Conservation (phyloP, 1,140 invertebrate genomes). For the Mycetomoellerius zeteki region DNA sequence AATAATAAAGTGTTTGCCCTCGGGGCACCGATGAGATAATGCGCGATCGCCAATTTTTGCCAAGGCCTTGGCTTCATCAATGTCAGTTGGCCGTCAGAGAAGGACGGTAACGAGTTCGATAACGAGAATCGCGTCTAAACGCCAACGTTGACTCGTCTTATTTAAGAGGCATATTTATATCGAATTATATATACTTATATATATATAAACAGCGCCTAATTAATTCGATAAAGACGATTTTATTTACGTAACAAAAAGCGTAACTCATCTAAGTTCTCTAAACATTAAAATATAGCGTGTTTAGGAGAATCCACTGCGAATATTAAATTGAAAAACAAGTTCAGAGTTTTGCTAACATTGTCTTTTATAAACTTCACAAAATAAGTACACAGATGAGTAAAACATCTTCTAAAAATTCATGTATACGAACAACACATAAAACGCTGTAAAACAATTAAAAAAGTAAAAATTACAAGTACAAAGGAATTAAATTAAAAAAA, state of each 20-base stretch:
- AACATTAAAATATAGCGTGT: neutral
- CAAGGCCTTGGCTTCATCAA: conserved; percentile 75
- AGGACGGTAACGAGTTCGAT: conserved; percentile 77
- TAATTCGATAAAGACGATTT: conserved; percentile 16
- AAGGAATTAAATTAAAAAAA: neutral
- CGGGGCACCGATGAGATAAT: conserved; percentile 78
- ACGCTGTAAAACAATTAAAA: conserved; percentile 25
- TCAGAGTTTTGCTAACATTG: neutral
- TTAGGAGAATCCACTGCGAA: neutral
- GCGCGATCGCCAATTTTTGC: conserved; percentile 76
- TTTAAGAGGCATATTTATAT: conserved; percentile 55
- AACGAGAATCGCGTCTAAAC: conserved; percentile 62
- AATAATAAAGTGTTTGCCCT: conserved; percentile 77
- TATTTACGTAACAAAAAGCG: neutral
- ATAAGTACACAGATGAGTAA: neutral
- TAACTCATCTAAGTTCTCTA: neutral
- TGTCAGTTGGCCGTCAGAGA: conserved; percentile 71
- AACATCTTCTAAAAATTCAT: conserved; percentile 8
- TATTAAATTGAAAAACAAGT: neutral
- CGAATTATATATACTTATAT: no score
- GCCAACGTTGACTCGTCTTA: conserved; percentile 66
- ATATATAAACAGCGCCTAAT: neutral
- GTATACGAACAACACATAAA: neutral
- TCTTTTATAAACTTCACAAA: conserved; percentile 41
- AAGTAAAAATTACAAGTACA: conserved; percentile 4